Evolutionary conservation across 2,888 invertebrate genomes (phyloP).

Genomic region (Thera britannica): DNA sequence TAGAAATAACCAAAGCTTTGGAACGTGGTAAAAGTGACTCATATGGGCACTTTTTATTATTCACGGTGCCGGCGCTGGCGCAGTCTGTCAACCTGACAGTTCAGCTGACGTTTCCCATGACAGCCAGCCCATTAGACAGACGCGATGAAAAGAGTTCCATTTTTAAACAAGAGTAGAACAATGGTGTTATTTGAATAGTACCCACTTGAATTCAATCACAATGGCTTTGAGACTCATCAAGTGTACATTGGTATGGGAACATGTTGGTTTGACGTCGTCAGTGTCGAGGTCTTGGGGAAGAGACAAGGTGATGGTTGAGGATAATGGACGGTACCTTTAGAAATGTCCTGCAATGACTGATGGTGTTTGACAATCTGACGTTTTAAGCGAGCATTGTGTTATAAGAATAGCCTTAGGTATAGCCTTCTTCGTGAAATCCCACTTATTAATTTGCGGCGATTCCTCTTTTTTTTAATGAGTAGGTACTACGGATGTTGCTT

Average conservation of each 20-base stretch:
- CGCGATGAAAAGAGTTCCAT: conserved; percentile 65
- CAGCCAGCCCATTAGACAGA: conserved; percentile 42
- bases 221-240: conserved; percentile 58
- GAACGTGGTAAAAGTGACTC: neutral
- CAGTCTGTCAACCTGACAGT: conserved; percentile 57
- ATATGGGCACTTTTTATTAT: neutral
- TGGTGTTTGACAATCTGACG: conserved; percentile 14
- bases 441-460: neutral
- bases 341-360: conserved; percentile 36
- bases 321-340: conserved; percentile 35
- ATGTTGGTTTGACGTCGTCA: conserved; percentile 29
- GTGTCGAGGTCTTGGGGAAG: conserved; percentile 12
- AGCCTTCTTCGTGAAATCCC: no score
- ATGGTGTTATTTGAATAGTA: conserved; percentile 71
- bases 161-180: conserved; percentile 70
- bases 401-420: neutral
- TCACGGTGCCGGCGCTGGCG: conserved; percentile 11
- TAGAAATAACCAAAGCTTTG: neutral
- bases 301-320: conserved; percentile 36
- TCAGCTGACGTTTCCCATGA: conserved; percentile 58
- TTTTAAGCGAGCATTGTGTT: neutral
- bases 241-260: conserved; percentile 39
- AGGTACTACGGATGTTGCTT: no score
- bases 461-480: no score
- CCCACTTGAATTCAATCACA: conserved; percentile 71